Base-by-base conservation (phyloP, 2,888 invertebrate species). In the Hirtodrosophila confusa region DNA sequence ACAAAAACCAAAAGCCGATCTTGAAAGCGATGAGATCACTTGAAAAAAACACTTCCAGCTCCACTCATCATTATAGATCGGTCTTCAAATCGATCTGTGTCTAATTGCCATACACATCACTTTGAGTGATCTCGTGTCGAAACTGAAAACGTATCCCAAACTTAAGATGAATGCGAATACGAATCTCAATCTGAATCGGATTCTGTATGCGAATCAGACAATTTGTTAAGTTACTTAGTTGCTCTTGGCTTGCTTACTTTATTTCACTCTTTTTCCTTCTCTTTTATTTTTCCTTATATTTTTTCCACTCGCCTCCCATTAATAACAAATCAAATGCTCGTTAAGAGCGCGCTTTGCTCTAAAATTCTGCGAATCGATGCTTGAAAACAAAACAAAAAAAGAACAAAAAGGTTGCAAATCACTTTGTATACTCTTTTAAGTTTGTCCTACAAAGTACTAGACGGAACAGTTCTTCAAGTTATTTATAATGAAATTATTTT, bases 321-420 rank as follows among this genome's bases (percentile, higher is more conserved):
- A 77, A 77, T 77, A 78, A 78, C 77, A 77, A 77, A 77, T 77
- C 77, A 77, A 77, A 77, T 78, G 78, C 77, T 77, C 77, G 77
- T 77, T 77, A 77, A 51, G 69, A 54, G 57, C 47, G 57, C 57
- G 75, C 53, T 51, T 40, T 65, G 60, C 54, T 57, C 48, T 24
- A 55, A 70, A 69, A 67, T 75, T 74, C 73, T 70, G 56, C 66
- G 73, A 70, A 76, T 77, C 73, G 62, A 74, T 69, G 60, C 49
- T 37, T 35, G 27, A 27, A 37, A 47, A 54, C n/a, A 49, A 35
- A 10, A 40, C 3, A 54, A 17, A 49, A 40, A 45, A 62, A 50
- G 44, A 24, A 41, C 35, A 29, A 40, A 35, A 44, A 17, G 51
- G 12, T 60, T 53, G 48, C 12, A 48, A 56, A 51, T 43, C 56